phyloP scores from a whole-genome alignment of 2,888 invertebrate genomes.

The Caenorhabditis sulstoni region DNA sequence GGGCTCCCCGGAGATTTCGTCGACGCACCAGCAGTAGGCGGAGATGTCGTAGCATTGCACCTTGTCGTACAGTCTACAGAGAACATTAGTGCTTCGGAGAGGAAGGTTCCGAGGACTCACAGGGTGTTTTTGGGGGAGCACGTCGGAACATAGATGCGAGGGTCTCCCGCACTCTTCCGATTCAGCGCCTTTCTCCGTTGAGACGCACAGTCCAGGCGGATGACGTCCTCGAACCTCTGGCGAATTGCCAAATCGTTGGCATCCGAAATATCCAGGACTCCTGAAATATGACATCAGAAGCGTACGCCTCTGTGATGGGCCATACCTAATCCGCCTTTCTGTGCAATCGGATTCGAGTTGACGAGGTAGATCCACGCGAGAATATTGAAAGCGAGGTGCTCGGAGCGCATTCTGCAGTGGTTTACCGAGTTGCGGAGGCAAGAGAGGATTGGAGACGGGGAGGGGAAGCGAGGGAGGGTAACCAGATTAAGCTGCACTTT shows the following conservation, averaged over 20 bases:
- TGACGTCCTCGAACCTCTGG: conserved; percentile 47
- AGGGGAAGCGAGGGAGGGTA: conserved; percentile 11
- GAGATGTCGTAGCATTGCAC: conserved; percentile 87
- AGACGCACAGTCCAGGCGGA: conserved; percentile 62
- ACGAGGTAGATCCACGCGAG: conserved; percentile 40
- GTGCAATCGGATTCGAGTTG: conserved; percentile 36
- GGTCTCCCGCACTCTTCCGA: conserved; percentile 43
- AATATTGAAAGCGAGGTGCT: conserved; percentile 31
- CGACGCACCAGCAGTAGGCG: conserved; percentile 92
- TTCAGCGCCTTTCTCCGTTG: conserved; percentile 60
- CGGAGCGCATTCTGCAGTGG: conserved; percentile 25
- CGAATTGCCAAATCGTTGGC: conserved; percentile 34
- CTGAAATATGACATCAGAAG: conserved; percentile 14
- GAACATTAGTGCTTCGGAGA: background rate
- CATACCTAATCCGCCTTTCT: conserved; percentile 46
- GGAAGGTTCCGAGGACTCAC: conserved; percentile 16
- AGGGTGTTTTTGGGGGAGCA: conserved; percentile 58
- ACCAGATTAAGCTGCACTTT: conserved; percentile 47
- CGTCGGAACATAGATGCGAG: conserved; percentile 58
- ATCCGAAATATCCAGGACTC: conserved; percentile 51
- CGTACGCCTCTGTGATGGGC: too few relatives aligned
- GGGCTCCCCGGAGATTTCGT: conserved; percentile 90
- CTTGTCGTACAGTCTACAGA: conserved; percentile 88
- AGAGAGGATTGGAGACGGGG: conserved; percentile 8
- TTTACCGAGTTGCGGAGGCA: too few relatives aligned